Evolutionary conservation across 2,888 invertebrate genomes (phyloP).

Genomic region (Uloborus plumipes): DNA sequence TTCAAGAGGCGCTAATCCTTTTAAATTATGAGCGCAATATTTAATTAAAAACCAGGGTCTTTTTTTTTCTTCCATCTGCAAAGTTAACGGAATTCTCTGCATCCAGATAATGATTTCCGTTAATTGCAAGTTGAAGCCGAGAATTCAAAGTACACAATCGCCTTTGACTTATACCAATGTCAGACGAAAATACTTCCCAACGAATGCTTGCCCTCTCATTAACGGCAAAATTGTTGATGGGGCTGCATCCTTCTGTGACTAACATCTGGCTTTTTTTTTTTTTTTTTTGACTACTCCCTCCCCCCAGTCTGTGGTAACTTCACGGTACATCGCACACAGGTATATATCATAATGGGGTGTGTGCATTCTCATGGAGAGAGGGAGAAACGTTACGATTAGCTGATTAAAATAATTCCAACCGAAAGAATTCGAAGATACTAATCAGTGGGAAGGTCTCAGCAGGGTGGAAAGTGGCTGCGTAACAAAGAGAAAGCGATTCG

Average conservation of each 20-base stretch:
- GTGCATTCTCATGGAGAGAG: neutral
- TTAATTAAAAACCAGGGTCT: no score
- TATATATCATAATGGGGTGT: neutral
- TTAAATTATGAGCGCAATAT: no score
- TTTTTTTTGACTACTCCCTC: neutral
- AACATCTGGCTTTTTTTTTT: neutral
- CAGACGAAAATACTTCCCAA: no score
- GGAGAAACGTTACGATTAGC: slow-evolving; percentile 8
- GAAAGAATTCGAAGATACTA: slow-evolving; percentile 3
- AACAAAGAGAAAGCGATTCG: neutral
- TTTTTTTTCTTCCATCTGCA: no score
- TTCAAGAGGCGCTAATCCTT: no score
- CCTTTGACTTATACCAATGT: no score
- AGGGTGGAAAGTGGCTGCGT: neutral
- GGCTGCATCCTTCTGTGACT: neutral
- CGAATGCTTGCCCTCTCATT: neutral
- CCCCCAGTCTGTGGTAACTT: neutral
- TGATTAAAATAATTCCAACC: slow-evolving; percentile 20
- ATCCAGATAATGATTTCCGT: no score
- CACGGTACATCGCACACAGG: neutral
- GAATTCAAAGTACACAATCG: no score
- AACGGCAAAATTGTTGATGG: neutral
- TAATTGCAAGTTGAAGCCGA: no score
- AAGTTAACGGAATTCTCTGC: no score
- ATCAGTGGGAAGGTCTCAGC: slow-evolving; percentile 3